phyloP scores from a whole-genome alignment of 2,888 invertebrate species.

The Acrobasis repandana region DNA sequence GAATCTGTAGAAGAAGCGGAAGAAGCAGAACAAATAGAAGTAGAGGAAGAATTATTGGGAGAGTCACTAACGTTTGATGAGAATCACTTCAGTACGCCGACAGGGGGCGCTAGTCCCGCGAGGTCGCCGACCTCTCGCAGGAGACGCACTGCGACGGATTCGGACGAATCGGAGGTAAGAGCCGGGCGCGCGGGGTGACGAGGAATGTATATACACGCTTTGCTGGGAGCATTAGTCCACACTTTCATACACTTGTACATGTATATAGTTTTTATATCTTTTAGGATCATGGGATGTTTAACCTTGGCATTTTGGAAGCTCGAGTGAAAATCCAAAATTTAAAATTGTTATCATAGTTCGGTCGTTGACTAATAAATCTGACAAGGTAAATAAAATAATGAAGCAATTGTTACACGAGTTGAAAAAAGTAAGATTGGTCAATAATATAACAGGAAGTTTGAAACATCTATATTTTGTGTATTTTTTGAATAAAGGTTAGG shows the following conservation, averaged over 20 bases:
- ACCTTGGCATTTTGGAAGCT: no score
- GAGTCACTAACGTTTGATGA: conserved; percentile 72
- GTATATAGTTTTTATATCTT: conserved; percentile 6
- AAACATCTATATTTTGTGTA: no score
- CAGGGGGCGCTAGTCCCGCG: conserved; percentile 58
- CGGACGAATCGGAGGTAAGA: conserved; percentile 77
- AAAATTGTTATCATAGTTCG: no score
- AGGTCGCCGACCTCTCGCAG: conserved; percentile 45
- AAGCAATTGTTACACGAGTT: no score
- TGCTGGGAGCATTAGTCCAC: conserved; percentile 11
- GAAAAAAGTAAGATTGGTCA: no score
- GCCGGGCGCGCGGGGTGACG: conserved; percentile 41
- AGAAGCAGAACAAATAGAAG: conserved; percentile 3
- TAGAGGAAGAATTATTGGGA: conserved; percentile 40
- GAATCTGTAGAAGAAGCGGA: conserved; percentile 19
- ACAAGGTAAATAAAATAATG: no score
- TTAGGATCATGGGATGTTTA: neutral
- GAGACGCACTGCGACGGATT: conserved; percentile 53
- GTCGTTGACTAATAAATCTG: no score
- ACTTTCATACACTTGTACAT: neutral
- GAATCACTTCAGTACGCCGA: conserved; percentile 79
- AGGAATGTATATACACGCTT: conserved; percentile 36
- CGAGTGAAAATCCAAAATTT: no score
- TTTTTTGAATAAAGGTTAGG: no score
- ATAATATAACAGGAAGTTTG: no score